Evolutionary conservation across 1,140 invertebrate genomes (phyloP).

Genomic region (Lasaia peninsularis): DNA sequence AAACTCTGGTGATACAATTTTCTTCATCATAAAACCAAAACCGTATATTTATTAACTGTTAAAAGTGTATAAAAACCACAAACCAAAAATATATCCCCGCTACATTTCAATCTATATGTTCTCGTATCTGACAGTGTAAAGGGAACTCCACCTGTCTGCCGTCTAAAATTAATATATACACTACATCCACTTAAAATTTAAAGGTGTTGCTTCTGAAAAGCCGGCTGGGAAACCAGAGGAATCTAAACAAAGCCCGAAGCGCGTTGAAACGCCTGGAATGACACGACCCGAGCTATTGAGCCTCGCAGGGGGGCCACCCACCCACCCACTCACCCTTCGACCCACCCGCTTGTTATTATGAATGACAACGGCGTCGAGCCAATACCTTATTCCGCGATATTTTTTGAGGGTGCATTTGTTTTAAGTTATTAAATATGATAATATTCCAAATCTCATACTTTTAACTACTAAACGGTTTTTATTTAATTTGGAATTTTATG

Average conservation of each 20-base stretch:
- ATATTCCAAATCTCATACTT: too few relatives aligned
- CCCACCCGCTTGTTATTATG: constrained; percentile 56
- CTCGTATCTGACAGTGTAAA: background rate
- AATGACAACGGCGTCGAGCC: constrained; percentile 70
- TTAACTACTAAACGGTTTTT: too few relatives aligned
- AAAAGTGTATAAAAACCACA: too few relatives aligned
- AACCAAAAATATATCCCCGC: too few relatives aligned
- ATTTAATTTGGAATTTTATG: too few relatives aligned
- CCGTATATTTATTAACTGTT: too few relatives aligned
- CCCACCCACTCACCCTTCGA: too few relatives aligned
- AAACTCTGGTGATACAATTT: too few relatives aligned
- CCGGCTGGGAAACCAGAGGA: constrained; percentile 43
- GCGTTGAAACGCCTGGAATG: constrained; percentile 50
- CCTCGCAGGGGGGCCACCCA: constrained; percentile 28
- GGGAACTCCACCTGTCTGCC: background rate
- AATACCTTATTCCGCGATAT: constrained; percentile 56
- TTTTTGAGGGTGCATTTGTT: constrained; percentile 65
- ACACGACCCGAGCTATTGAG: constrained; percentile 51
- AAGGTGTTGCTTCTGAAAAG: constrained; percentile 35
- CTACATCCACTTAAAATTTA: constrained; percentile 30
- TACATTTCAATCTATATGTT: too few relatives aligned
- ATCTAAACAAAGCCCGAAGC: constrained; percentile 50
- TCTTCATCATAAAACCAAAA: too few relatives aligned
- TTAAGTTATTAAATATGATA: constrained; percentile 68
- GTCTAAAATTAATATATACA: constrained; percentile 5